These are phyloP conservation scores for Hipposideros armiger DNA, from an alignment of 2,113 vertebrate species.

Conservation along the genomic window DNA sequence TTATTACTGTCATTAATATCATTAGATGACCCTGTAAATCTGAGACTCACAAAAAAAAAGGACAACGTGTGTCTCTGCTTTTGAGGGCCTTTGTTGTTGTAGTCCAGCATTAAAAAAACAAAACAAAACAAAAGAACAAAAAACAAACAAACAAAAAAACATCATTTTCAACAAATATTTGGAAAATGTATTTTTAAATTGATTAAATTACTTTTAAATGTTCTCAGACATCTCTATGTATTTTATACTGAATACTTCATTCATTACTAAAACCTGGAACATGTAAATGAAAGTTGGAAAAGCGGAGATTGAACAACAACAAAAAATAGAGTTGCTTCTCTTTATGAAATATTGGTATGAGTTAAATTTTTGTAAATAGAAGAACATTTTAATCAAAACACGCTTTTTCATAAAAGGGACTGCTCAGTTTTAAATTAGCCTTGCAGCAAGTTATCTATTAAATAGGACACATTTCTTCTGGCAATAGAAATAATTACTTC, in stretches of 20 bases:
- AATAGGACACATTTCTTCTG: neutral
- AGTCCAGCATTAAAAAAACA: neutral
- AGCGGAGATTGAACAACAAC: neutral
- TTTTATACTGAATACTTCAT: neutral
- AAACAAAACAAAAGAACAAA: neutral
- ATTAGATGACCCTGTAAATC: neutral
- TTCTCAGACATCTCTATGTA: neutral
- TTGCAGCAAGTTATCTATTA: slow-evolving; percentile 52
- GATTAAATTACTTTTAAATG: slow-evolving; percentile 4
- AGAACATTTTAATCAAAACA: slow-evolving; percentile 13
- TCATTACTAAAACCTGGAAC: neutral
- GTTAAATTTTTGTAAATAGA: slow-evolving; percentile 34
- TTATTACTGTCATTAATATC: slow-evolving; percentile 37
- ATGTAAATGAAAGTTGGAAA: neutral
- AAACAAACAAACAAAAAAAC: neutral
- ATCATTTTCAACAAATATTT: neutral
- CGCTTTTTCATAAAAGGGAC: slow-evolving; percentile 24
- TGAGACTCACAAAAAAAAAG: neutral
- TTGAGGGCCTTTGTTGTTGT: neutral
- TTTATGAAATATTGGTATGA: slow-evolving; percentile 14
- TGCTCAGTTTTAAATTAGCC: slow-evolving; percentile 41
- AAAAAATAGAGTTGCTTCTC: neutral
- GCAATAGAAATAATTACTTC: slow-evolving; percentile 44
- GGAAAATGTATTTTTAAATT: neutral
- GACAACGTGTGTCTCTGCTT: neutral